Evolutionary conservation across 2,797 vertebrate species (phyloP).

Genomic region (Eleutherodactylus coqui): DNA sequence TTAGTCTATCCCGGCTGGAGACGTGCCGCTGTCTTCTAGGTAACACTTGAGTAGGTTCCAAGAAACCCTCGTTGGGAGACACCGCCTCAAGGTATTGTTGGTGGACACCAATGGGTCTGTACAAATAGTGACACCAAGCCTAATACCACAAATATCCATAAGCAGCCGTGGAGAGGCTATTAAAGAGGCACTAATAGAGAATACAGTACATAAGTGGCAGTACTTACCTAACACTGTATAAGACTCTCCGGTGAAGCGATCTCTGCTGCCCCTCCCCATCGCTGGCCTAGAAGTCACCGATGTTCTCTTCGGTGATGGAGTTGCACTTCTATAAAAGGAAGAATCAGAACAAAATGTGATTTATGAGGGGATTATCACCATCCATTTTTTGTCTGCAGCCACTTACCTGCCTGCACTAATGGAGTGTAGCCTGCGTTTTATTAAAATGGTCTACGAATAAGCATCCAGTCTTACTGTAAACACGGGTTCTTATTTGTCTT

Average conservation of each 20-base stretch:
- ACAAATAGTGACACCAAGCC: not conserved
- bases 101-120: not conserved
- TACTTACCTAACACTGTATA: slow-evolving; percentile 91
- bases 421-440: not conserved
- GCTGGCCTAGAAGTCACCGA: slow-evolving; percentile 73
- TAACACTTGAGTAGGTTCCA: too few species aligned
- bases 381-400: not conserved
- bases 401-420: not conserved
- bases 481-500: too few species aligned
- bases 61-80: not conserved
- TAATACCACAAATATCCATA: not conserved
- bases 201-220: not conserved
- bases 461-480: too few species aligned
- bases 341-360: not conserved
- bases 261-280: slow-evolving; percentile 78
- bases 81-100: not conserved
- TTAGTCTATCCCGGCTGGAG: too few species aligned
- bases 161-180: not conserved
- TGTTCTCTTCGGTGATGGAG: slow-evolving; percentile 86
- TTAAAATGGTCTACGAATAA: too few species aligned
- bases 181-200: not conserved
- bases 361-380: not conserved
- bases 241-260: slow-evolving; percentile 91
- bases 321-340: slow-evolving; percentile 81
- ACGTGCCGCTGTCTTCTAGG: too few species aligned